Evolutionary conservation across 1,140 invertebrate species (phyloP).

Genomic region (Glossosoma conforme): DNA sequence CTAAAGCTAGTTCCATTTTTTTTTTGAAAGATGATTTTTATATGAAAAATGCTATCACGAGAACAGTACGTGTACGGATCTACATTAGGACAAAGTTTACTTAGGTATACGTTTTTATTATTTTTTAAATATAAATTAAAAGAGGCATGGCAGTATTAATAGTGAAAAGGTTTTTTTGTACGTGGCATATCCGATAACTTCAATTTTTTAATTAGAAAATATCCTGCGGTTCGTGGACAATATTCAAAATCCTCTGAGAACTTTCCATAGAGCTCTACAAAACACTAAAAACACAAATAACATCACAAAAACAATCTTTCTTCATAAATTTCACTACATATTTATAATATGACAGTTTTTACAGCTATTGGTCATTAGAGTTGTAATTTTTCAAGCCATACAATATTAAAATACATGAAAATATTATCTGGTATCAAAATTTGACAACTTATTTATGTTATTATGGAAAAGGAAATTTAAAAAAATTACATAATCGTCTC

Average conservation of each 20-base stretch:
- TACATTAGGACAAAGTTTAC: slow-evolving; percentile 28
- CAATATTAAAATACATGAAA: too few species aligned
- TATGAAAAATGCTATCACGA: slow-evolving; percentile 26
- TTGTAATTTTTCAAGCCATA: too few species aligned
- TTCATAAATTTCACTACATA: too few species aligned
- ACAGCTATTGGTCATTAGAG: too few species aligned
- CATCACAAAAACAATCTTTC: too few species aligned
- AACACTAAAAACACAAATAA: too few species aligned
- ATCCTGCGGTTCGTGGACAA: slow-evolving; percentile 11
- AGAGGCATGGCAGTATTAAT: slow-evolving; percentile 31
- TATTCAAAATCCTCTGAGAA: neutral
- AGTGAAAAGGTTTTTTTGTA: slow-evolving; percentile 19
- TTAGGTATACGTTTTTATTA: slow-evolving; percentile 21
- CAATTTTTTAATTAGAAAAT: slow-evolving; percentile 29
- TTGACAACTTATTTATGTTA: too few species aligned
- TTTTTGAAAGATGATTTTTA: slow-evolving; percentile 17
- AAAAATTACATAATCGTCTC: too few species aligned
- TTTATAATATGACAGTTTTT: too few species aligned
- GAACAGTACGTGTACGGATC: slow-evolving; percentile 21
- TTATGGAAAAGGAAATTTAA: too few species aligned
- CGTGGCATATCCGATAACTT: slow-evolving; percentile 14
- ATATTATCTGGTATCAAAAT: too few species aligned
- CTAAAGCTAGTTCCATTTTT: slow-evolving; percentile 25
- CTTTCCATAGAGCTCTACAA: neutral
- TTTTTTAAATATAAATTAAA: slow-evolving; percentile 26